phyloP scores from a whole-genome alignment of 2,797 vertebrate species.

The Trachops cirrhosus region DNA sequence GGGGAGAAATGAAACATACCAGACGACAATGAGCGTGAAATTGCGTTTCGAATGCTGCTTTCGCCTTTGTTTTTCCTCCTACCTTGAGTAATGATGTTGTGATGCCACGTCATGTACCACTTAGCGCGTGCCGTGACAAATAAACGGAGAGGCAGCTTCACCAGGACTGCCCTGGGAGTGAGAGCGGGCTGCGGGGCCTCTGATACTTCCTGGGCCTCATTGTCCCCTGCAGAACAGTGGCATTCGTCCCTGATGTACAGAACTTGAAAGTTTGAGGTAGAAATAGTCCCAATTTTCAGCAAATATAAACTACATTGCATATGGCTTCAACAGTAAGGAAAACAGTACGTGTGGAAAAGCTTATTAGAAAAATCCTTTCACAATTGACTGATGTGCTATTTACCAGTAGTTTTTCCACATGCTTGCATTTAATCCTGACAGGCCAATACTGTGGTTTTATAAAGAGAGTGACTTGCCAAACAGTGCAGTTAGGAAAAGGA shows the following conservation, averaged over 20 bases:
- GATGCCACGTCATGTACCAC: background rate
- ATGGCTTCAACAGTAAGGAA: background rate
- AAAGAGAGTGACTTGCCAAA: background rate
- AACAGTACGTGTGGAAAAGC: background rate
- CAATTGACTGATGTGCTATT: background rate
- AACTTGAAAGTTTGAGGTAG: background rate
- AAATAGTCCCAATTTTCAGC: background rate
- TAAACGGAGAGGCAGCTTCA: background rate
- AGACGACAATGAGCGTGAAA: background rate
- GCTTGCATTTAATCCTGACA: background rate
- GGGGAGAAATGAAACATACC: constrained; percentile 27
- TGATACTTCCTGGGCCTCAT: accelerated
- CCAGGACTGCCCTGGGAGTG: background rate
- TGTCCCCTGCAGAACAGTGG: background rate
- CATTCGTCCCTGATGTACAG: accelerated
- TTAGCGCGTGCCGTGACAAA: background rate
- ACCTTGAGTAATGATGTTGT: background rate
- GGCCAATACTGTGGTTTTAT: background rate
- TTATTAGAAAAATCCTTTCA: background rate
- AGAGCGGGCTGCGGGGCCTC: background rate
- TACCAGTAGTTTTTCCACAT: background rate
- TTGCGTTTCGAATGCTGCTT: background rate
- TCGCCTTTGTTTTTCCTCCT: background rate
- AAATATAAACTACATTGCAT: background rate
- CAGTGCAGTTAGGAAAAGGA: background rate